phyloP scores from a whole-genome alignment of 2,797 vertebrate genomes.

The Emys orbicularis region DNA sequence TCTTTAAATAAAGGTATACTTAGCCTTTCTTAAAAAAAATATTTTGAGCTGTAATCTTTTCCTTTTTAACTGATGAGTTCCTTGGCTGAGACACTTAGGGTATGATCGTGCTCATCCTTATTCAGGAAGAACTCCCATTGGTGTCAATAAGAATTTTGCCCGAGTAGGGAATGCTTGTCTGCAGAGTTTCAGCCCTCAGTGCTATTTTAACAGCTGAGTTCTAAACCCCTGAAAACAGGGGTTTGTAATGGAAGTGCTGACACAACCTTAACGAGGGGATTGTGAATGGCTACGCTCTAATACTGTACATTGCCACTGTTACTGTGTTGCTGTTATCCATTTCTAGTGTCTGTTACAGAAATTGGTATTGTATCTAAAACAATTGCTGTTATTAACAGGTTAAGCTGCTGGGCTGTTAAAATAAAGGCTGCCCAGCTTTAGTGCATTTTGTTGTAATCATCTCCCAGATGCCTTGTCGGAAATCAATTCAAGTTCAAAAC shows the following conservation, averaged over 20 bases:
- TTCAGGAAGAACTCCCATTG: neutral
- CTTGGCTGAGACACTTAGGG: neutral
- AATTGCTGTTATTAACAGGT: slow-evolving; percentile 87
- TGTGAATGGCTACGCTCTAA: slow-evolving; percentile 21
- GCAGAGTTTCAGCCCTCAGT: neutral
- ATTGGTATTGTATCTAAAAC: slow-evolving; percentile 84
- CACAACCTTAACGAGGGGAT: neutral
- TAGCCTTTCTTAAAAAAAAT: neutral
- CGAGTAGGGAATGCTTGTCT: fast-evolving
- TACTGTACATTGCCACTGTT: neutral
- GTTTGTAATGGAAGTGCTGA: slow-evolving; percentile 10
- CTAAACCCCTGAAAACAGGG: neutral
- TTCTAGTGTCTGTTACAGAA: slow-evolving; percentile 76
- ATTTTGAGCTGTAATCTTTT: neutral
- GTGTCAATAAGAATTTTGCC: neutral
- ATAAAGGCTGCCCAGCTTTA: slow-evolving; percentile 89
- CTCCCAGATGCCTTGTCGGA: slow-evolving; percentile 95
- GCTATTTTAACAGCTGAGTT: neutral
- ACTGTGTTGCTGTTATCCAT: slow-evolving; percentile 50
- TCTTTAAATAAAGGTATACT: neutral
- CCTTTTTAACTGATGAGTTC: neutral
- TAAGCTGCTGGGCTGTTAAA: slow-evolving; percentile 88
- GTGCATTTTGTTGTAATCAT: slow-evolving; percentile 97
- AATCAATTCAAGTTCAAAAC: slow-evolving; percentile 96
- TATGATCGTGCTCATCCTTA: neutral